A percentile compares a stretch with the other conserved stretches of the same genome.
Conservation (phyloP, 2,113 vertebrate species). For the Tupaia chinensis region DNA sequence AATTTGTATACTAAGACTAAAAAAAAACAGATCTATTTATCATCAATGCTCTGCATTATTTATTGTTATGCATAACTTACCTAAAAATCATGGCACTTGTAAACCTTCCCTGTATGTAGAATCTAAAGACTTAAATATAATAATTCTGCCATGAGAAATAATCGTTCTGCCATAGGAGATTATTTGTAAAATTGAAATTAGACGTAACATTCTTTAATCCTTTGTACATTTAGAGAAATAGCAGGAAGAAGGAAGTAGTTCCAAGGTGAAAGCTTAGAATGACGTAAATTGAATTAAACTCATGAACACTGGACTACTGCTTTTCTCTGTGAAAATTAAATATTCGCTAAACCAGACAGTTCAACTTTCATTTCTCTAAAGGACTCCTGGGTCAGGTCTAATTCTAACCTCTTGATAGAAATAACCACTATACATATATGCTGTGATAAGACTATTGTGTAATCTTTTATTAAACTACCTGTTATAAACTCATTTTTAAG, state of each 20-base stretch:
- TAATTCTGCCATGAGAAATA: not conserved
- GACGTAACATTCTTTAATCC: not conserved
- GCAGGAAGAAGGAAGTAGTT: not conserved
- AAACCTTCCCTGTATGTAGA: constrained; percentile 32
- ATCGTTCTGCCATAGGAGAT: not conserved
- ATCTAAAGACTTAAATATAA: constrained; percentile 25
- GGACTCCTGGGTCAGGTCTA: not conserved
- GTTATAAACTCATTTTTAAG: not conserved
- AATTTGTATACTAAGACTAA: not conserved
- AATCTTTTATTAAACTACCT: not conserved
- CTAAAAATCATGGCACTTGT: constrained; percentile 3
- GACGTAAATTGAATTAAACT: not conserved
- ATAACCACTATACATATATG: not conserved
- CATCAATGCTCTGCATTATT: not conserved
- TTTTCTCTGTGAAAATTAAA: constrained; percentile 39
- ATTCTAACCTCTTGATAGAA: not conserved
- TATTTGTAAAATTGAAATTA: constrained; percentile 37
- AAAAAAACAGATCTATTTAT: not conserved
- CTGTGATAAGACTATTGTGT: not conserved
- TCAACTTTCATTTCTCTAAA: not conserved
- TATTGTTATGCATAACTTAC: not conserved
- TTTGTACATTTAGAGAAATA: not conserved
- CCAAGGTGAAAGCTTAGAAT: not conserved
- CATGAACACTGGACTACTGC: not conserved
- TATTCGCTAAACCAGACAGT: not conserved